Conservation (phyloP, 2,888 invertebrate species). For the Aromia moschata region DNA sequence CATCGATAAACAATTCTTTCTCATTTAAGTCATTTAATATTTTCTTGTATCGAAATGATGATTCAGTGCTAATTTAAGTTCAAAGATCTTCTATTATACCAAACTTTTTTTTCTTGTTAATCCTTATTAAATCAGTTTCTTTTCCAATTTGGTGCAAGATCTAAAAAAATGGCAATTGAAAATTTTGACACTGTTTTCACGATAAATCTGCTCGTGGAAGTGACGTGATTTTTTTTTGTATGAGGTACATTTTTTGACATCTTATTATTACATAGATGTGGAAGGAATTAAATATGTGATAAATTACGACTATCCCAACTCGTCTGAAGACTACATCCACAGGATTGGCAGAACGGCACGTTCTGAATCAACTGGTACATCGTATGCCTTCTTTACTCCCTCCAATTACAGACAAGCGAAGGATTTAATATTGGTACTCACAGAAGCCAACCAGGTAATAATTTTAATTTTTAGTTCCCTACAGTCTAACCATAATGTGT, state of each 20-base stretch:
- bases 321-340: slow-evolving; percentile 95
- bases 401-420: slow-evolving; percentile 87
- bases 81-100: too few species aligned
- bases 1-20: too few species aligned
- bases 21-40: too few species aligned
- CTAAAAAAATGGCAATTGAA: too few species aligned
- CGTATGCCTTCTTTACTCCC: slow-evolving; percentile 94
- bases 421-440: slow-evolving; percentile 87
- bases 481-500: too few species aligned
- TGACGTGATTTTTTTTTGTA: slow-evolving; percentile 5
- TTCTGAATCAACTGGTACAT: slow-evolving; percentile 86
- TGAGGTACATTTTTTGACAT: background rate
- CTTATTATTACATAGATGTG: slow-evolving; percentile 74
- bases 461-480: background rate
- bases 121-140: too few species aligned
- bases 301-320: slow-evolving; percentile 95
- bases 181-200: too few species aligned
- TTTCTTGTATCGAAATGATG: too few species aligned
- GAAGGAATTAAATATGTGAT: slow-evolving; percentile 96
- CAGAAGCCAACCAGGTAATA: slow-evolving; percentile 87
- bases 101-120: too few species aligned
- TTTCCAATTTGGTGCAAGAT: too few species aligned
- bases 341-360: slow-evolving; percentile 94
- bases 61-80: too few species aligned
- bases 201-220: too few species aligned